These are phyloP conservation scores for Typhlichthys subterraneus DNA, from an alignment of 2,797 vertebrate species.

Conservation along the genomic window DNA sequence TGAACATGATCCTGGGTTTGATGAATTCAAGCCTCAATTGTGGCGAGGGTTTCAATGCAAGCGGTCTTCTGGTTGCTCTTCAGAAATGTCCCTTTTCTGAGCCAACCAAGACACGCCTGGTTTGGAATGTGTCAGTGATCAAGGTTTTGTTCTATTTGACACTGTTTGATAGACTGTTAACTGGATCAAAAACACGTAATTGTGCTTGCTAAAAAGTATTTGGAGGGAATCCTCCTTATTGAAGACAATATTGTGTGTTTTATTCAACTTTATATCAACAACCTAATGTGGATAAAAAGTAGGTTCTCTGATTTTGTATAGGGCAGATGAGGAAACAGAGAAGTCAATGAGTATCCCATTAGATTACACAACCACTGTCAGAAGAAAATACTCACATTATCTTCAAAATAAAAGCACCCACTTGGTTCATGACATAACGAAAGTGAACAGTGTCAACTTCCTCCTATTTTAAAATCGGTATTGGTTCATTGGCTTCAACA, in stretches of 20 bases:
- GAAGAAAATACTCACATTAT: constrained; percentile 4
- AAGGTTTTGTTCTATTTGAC: background rate
- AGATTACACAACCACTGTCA: constrained; percentile 31
- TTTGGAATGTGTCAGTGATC: background rate
- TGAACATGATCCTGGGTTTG: too few species aligned
- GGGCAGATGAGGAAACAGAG: background rate
- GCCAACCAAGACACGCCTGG: background rate
- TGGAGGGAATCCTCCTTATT: too few species aligned
- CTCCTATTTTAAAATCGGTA: background rate
- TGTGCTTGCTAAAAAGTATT: too few species aligned
- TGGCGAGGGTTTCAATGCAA: too few species aligned
- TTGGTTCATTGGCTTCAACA: background rate
- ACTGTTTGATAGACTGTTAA: too few species aligned
- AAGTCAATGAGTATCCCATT: constrained; percentile 9
- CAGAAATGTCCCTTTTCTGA: constrained; percentile 2
- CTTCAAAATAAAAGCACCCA: constrained; percentile 4
- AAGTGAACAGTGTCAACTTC: background rate
- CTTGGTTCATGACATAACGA: background rate
- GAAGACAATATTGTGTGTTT: too few species aligned
- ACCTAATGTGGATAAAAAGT: too few species aligned
- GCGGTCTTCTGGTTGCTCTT: background rate
- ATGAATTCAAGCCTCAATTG: too few species aligned
- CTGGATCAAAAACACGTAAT: too few species aligned
- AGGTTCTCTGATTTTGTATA: background rate
- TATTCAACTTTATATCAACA: too few species aligned